phyloP scores from a whole-genome alignment of 2,113 vertebrate species.

The Sylvilagus bachmani region DNA sequence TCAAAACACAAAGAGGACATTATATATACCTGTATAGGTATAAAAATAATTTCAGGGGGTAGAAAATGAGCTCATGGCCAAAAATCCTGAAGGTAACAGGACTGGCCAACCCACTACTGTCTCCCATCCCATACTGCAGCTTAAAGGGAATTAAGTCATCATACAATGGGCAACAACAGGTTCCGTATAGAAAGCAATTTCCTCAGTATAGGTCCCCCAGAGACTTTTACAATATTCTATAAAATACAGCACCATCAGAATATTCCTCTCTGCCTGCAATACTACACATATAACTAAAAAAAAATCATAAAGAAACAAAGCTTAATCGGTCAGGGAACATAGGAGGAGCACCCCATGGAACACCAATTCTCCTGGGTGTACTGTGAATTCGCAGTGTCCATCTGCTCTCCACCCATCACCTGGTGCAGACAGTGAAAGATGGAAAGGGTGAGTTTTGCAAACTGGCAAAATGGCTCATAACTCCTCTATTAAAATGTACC shows the following conservation, averaged over 20 bases:
- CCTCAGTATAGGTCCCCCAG: background rate
- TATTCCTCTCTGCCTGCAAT: background rate
- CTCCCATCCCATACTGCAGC: background rate
- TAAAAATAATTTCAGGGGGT: background rate
- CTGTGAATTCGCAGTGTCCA: background rate
- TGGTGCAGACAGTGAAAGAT: background rate
- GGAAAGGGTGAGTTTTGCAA: background rate
- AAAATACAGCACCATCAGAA: slow-evolving; percentile 11
- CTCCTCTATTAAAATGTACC: slow-evolving; percentile 20
- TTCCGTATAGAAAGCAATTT: slow-evolving; percentile 13
- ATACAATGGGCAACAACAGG: background rate
- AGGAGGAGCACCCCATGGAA: background rate
- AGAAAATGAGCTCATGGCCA: background rate
- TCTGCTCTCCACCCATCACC: background rate
- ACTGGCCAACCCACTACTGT: background rate
- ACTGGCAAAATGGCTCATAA: background rate
- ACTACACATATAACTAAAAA: background rate
- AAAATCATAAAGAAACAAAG: background rate
- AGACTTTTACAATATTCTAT: background rate
- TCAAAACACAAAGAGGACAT: slow-evolving; percentile 16
- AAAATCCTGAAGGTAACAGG: background rate
- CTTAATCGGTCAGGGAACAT: slow-evolving; percentile 3
- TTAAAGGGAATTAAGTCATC: slow-evolving; percentile 25
- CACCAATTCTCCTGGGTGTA: background rate
- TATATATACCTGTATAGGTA: background rate